Percentiles rank a stretch among this genome's conserved stretches.
phyloP scores from a whole-genome alignment of 2,888 invertebrate genomes.

The Amblyjoppa fuscipennis region DNA sequence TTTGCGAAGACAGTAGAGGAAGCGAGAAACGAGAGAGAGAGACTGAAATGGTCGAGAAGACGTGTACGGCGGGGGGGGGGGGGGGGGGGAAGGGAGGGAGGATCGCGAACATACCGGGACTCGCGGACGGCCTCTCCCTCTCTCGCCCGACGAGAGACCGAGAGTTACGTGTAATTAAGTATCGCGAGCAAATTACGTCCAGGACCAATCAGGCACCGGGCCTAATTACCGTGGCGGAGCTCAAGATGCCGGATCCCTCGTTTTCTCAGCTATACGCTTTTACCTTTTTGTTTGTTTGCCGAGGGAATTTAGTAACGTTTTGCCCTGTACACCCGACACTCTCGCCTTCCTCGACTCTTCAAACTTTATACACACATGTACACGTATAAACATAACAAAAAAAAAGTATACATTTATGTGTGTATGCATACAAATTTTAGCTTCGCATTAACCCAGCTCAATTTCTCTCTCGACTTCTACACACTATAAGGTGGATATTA shows the following conservation, averaged over 20 bases:
- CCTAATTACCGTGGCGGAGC: slow-evolving; percentile 77
- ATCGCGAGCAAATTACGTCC: slow-evolving; percentile 75
- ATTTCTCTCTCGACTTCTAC: slow-evolving; percentile 31
- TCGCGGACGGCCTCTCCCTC: slow-evolving; percentile 3
- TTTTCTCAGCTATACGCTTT: slow-evolving; percentile 25
- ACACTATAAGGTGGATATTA: slow-evolving; percentile 23
- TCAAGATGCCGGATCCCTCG: slow-evolving; percentile 69
- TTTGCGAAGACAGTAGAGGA: neutral
- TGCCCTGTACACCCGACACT: slow-evolving; percentile 65
- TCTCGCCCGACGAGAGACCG: slow-evolving; percentile 18
- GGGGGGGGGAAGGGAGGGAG: slow-evolving; percentile 32
- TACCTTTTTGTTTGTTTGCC: slow-evolving; percentile 73
- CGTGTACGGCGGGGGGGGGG: slow-evolving; percentile 26
- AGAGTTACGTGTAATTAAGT: slow-evolving; percentile 79
- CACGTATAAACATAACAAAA: neutral
- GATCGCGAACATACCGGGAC: slow-evolving; percentile 29
- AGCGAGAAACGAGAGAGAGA: slow-evolving; percentile 30
- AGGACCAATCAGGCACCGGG: slow-evolving; percentile 75
- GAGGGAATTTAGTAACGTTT: slow-evolving; percentile 70
- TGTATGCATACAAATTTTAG: neutral
- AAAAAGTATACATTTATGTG: too few relatives aligned
- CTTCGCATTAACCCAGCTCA: slow-evolving; percentile 5
- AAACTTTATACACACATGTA: neutral
- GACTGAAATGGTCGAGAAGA: slow-evolving; percentile 34
- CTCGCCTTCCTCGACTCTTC: slow-evolving; percentile 8